Percentiles rank a stretch among this genome's conserved stretches.
Evolutionary conservation across 1,140 invertebrate genomes (phyloP).

Genomic region (Mactra quadrangularis): DNA sequence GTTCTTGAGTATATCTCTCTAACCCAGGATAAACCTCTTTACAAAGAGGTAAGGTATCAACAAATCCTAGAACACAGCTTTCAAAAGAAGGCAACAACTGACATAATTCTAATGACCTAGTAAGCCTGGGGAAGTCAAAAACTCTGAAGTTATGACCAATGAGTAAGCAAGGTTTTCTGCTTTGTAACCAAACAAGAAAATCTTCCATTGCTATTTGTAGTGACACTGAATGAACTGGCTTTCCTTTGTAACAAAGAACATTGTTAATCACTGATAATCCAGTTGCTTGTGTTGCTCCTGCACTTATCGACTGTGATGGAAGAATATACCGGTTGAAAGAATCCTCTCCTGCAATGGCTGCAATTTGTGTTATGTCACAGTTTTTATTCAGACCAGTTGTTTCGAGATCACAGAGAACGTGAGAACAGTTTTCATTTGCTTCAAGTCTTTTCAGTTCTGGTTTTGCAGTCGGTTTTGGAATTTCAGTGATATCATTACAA

Average conservation of each 20-base stretch:
- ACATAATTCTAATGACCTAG: conserved; percentile 20
- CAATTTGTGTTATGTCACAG: conserved; percentile 21
- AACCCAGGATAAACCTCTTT: not conserved
- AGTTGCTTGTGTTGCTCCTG: not conserved
- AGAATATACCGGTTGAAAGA: conserved; percentile 4
- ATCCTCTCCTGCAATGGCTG: not conserved
- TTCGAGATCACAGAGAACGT: conserved; percentile 25
- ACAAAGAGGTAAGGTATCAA: conserved; percentile 6
- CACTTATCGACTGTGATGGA: not conserved
- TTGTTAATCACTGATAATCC: not conserved
- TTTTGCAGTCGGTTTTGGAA: not conserved
- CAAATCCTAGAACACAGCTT: not conserved
- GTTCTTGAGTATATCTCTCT: conserved; percentile 1
- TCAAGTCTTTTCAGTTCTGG: conserved; percentile 2
- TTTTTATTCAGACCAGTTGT: conserved; percentile 16
- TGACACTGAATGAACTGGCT: conserved; percentile 1
- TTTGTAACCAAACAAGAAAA: conserved; percentile 15
- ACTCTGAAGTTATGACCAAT: conserved; percentile 29
- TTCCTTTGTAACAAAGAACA: not conserved
- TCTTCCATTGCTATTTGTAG: not conserved
- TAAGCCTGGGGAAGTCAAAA: conserved; percentile 25
- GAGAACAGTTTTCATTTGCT: not conserved
- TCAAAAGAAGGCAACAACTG: not conserved
- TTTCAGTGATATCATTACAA: conserved; percentile 15
- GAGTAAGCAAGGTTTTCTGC: conserved; percentile 2